Base-by-base conservation (phyloP, 2,113 vertebrate genomes). In the Protobothrops mucrosquamatus region DNA sequence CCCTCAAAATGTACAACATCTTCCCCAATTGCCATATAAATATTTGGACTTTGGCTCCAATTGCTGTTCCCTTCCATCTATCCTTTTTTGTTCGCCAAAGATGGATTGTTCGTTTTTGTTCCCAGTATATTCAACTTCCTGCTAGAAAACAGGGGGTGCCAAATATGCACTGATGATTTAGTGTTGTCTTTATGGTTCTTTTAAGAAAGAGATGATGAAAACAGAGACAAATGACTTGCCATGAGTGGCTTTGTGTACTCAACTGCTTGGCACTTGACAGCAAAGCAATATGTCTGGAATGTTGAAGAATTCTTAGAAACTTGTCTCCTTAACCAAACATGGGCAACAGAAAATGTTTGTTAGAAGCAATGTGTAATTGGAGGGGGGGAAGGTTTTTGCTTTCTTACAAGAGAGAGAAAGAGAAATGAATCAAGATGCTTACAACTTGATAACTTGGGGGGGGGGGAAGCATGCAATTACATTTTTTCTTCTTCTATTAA, bases 251-350 rank as follows among this genome's bases (percentile, higher is more conserved):
- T 91, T 57, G 56, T 94, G 85, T 89, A 91, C 43, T 95, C 81
- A 94, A 90, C 34, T 81, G 48, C 54, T 95, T 95, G 96, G 94
- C 95, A 96, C 69, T 74, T 43, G 51, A 46, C 48, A 90, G 56
- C 61, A 74, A 96, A 95, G 95, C 93, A 95, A 93, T 93, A 93
- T 85, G 89, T 90, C 89, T 94, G 91, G 95, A 96, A 97, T 94
- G 94, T 92, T 55, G 1, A 96, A 95, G 94, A 97, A 97, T 95
- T 95, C 95, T 96, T 95, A 95, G 94, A 96, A 96, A 94, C 81
- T 96, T 94, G 89, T 93, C 86, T 91, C 55, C 94, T 95, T 97
- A 95, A 96, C 95, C 96, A 96, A 97, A 97, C 3, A 90, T 95
- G 93, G 96, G 87, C 92, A 97, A 94, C 91, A 64, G 52, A 93